A percentile compares a stretch with the other conserved stretches of the same genome.
These are phyloP conservation scores for Hesperia comma DNA, from an alignment of 2,888 invertebrate species.

Conservation along the genomic window DNA sequence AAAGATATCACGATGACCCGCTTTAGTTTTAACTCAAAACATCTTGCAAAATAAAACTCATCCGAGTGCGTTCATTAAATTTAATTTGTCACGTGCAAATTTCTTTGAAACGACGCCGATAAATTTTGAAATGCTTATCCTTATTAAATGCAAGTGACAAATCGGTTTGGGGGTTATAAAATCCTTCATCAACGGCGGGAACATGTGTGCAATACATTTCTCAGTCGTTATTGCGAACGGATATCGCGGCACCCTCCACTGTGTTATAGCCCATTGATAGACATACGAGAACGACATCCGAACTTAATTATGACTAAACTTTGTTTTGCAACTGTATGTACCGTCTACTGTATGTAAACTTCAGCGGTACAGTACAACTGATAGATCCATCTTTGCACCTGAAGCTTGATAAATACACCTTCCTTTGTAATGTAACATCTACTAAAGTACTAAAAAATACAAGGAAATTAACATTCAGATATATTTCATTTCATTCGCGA, in stretches of 20 bases:
- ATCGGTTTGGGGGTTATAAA: slow-evolving; percentile 54
- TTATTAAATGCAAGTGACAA: slow-evolving; percentile 38
- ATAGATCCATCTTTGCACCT: too few relatives aligned
- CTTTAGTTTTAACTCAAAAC: too few relatives aligned
- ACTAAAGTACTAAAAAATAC: too few relatives aligned
- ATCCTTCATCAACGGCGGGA: slow-evolving; percentile 58
- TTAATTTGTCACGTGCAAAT: slow-evolving; percentile 7
- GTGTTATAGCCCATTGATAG: slow-evolving; percentile 67
- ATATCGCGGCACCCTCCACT: slow-evolving; percentile 63
- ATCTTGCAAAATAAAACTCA: not conserved
- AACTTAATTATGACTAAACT: slow-evolving; percentile 55
- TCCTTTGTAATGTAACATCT: too few relatives aligned
- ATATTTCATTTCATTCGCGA: too few relatives aligned
- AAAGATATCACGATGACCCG: too few relatives aligned
- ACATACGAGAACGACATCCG: slow-evolving; percentile 64
- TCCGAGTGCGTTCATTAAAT: not conserved
- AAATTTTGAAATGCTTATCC: slow-evolving; percentile 22
- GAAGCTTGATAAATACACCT: too few relatives aligned
- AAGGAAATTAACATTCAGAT: too few relatives aligned
- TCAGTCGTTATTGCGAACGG: slow-evolving; percentile 75
- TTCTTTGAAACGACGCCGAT: slow-evolving; percentile 14
- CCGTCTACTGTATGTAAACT: too few relatives aligned
- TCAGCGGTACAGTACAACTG: too few relatives aligned
- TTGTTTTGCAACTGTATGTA: slow-evolving; percentile 26
- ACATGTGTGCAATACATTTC: slow-evolving; percentile 49